Evolutionary conservation across 2,888 invertebrate species (phyloP).

Genomic region (Neoscelio sp.): DNA sequence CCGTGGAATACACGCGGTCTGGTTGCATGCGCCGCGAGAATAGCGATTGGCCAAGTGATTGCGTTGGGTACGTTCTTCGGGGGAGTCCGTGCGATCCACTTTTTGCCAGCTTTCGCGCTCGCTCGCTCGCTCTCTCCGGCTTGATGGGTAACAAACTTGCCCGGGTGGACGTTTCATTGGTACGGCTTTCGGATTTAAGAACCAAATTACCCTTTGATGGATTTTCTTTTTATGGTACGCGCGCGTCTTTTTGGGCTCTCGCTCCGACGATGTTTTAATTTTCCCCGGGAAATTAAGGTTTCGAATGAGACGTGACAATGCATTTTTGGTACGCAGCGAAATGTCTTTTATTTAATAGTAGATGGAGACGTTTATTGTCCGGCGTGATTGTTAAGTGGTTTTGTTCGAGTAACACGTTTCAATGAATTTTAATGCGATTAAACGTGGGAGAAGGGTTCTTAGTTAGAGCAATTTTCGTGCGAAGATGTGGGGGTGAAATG

Average conservation of each 20-base stretch:
- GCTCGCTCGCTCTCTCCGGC: neutral
- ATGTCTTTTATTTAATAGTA: slow-evolving; percentile 51
- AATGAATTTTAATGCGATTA: slow-evolving; percentile 63
- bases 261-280: slow-evolving; percentile 46
- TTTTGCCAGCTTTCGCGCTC: neutral
- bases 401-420: slow-evolving; percentile 44
- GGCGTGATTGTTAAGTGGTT: slow-evolving; percentile 45
- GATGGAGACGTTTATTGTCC: slow-evolving; percentile 63
- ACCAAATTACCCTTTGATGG: slow-evolving; percentile 63
- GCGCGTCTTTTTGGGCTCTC: slow-evolving; percentile 39
- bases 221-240: slow-evolving; percentile 49
- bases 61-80: slow-evolving; percentile 63
- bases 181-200: slow-evolving; percentile 52
- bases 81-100: neutral
- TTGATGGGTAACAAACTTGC: slow-evolving; percentile 54
- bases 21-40: slow-evolving; percentile 78
- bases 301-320: slow-evolving; percentile 51
- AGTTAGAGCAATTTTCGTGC: too few relatives aligned
- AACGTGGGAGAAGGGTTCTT: slow-evolving; percentile 24
- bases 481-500: neutral
- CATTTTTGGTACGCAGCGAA: slow-evolving; percentile 4
- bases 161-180: slow-evolving; percentile 38
- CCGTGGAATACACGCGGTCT: slow-evolving; percentile 74
- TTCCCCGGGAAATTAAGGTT: slow-evolving; percentile 55
- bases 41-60: slow-evolving; percentile 75